Percentiles rank a stretch among this genome's conserved stretches.
Evolutionary conservation across 2,797 vertebrate genomes (phyloP).

Genomic region (Onychomys torridus): DNA sequence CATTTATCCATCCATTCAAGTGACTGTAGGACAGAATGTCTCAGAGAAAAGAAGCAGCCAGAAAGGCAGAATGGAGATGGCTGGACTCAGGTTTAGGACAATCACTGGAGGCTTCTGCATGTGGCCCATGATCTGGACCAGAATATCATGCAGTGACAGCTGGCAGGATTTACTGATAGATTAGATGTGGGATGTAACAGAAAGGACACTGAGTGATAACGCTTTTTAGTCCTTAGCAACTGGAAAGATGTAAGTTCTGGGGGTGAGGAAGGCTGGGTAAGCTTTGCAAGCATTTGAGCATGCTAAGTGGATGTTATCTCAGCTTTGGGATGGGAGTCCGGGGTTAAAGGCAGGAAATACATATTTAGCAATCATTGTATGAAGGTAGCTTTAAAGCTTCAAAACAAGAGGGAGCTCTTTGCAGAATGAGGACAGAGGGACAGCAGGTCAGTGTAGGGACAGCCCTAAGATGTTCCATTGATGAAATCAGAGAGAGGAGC

Average conservation of each 20-base stretch:
- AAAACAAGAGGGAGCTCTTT: background rate
- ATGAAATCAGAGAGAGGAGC: background rate
- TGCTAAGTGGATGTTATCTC: background rate
- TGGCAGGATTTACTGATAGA: slow-evolving; percentile 12
- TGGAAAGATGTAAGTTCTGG: background rate
- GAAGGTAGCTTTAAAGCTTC: background rate
- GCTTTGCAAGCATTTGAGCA: background rate
- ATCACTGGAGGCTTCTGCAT: background rate
- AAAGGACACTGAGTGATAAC: background rate
- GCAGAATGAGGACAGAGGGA: background rate
- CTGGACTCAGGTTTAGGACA: too few species aligned
- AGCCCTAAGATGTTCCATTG: background rate
- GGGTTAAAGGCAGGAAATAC: background rate
- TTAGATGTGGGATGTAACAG: background rate
- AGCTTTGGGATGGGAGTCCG: background rate
- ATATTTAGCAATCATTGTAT: background rate
- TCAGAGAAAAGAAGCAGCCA: too few species aligned
- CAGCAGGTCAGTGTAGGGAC: background rate
- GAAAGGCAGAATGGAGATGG: background rate
- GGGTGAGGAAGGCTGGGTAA: background rate
- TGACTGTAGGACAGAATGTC: background rate
- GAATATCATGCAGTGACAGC: background rate
- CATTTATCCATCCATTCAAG: too few species aligned
- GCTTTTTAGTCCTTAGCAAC: slow-evolving; percentile 5
- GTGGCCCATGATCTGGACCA: background rate